These are phyloP conservation scores for Dasysyrphus tricinctus DNA, from an alignment of 2,888 invertebrate genomes.

Conservation along the genomic window DNA sequence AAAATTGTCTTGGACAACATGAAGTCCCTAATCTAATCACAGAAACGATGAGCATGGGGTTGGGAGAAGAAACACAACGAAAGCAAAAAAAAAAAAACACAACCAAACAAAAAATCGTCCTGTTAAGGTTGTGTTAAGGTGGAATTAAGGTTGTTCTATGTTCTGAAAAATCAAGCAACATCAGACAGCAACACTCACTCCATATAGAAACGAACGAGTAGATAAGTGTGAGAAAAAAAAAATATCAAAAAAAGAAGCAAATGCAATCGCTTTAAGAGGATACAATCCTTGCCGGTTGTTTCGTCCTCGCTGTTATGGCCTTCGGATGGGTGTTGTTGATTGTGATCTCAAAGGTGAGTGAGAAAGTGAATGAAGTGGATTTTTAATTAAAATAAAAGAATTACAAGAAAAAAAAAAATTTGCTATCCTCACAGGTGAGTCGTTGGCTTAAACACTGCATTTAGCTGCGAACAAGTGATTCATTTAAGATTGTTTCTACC, in stretches of 20 bases:
- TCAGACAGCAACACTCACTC: conserved; percentile 35
- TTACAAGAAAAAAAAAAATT: conserved; percentile 24
- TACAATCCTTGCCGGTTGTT: conserved; percentile 69
- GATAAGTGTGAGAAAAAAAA: conserved; percentile 3
- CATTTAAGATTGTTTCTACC: conserved; percentile 26
- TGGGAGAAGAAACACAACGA: conserved; percentile 32
- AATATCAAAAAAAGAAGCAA: conserved; percentile 27
- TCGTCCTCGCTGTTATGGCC: conserved; percentile 58
- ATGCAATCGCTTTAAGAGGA: conserved; percentile 71
- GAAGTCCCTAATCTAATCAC: conserved; percentile 74
- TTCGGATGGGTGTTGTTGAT: conserved; percentile 71
- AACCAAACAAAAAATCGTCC: conserved; percentile 15
- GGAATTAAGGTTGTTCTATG: conserved; percentile 40
- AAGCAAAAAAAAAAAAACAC: background rate
- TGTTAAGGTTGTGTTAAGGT: conserved; percentile 57
- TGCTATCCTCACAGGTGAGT: background rate
- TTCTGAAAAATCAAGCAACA: conserved; percentile 41
- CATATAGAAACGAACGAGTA: background rate
- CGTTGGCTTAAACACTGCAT: conserved; percentile 20
- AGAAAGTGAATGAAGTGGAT: conserved; percentile 68
- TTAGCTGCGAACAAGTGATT: conserved; percentile 30
- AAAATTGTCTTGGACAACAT: conserved; percentile 70
- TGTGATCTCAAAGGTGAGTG: conserved; percentile 70
- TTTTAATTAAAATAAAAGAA: conserved; percentile 74
- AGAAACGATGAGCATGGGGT: conserved; percentile 56